phyloP scores from a whole-genome alignment of 2,113 vertebrate species.

The Poeciliopsis turrubarensis region DNA sequence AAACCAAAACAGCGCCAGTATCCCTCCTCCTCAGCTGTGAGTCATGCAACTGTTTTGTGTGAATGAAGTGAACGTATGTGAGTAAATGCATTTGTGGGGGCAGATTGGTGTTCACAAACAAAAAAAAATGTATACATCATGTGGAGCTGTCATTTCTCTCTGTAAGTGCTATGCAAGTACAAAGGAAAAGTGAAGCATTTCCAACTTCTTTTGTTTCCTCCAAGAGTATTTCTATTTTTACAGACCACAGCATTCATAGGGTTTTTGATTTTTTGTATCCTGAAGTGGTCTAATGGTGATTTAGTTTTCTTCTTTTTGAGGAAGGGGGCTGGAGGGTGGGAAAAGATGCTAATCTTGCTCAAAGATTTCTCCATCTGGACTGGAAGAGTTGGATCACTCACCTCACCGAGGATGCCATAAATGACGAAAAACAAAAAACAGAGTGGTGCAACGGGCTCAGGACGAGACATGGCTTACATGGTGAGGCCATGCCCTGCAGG shows the following conservation, averaged over 20 bases:
- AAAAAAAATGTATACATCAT: slow-evolving; percentile 39
- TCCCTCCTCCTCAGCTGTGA: slow-evolving; percentile 74
- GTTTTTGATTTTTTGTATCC: slow-evolving; percentile 73
- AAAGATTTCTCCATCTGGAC: slow-evolving; percentile 43
- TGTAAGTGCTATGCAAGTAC: slow-evolving; percentile 87
- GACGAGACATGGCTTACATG: slow-evolving; percentile 33
- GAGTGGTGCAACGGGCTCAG: slow-evolving; percentile 28
- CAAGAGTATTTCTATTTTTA: slow-evolving; percentile 80
- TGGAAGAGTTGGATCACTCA: slow-evolving; percentile 40
- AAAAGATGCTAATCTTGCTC: slow-evolving; percentile 19
- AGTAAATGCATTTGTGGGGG: slow-evolving; percentile 40
- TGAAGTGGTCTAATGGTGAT: slow-evolving; percentile 39
- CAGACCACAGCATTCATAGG: slow-evolving; percentile 73
- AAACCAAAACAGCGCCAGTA: slow-evolving; percentile 79
- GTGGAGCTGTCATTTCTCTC: slow-evolving; percentile 72
- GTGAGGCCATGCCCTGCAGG: slow-evolving; percentile 49
- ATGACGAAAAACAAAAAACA: slow-evolving; percentile 41
- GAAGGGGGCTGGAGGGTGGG: no score
- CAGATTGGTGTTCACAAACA: slow-evolving; percentile 50
- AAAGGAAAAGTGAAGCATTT: slow-evolving; percentile 77
- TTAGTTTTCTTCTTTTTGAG: slow-evolving; percentile 18
- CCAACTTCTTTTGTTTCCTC: slow-evolving; percentile 74
- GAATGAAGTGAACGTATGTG: slow-evolving; percentile 56
- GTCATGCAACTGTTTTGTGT: slow-evolving; percentile 69
- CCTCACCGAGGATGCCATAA: slow-evolving; percentile 32